A percentile compares a stretch with the other conserved stretches of the same genome.
Conservation (phyloP, 2,888 invertebrate genomes). For the Opisthograptis luteolata region DNA sequence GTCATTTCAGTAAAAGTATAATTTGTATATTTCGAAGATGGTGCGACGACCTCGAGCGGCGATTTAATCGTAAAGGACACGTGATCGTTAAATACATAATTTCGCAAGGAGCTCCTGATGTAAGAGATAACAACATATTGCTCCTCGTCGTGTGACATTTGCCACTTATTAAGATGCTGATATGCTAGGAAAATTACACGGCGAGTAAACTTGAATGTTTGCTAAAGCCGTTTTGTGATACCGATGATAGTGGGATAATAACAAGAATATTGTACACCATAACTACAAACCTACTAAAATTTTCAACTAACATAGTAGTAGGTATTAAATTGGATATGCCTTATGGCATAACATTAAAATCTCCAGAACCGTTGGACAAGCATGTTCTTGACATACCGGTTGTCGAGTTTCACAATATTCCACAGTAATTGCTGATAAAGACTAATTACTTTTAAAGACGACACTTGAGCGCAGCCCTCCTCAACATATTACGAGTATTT, state of each 20-base stretch:
- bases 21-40: constrained; percentile 42
- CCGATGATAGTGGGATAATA: constrained; percentile 10
- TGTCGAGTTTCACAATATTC: background rate
- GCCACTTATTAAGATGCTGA: constrained; percentile 16
- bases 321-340: constrained; percentile 2
- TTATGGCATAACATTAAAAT: background rate
- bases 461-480: background rate
- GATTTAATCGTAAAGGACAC: constrained; percentile 59
- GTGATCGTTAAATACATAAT: constrained; percentile 52
- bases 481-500: background rate
- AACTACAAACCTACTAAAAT: background rate
- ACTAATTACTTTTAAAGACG: background rate
- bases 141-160: constrained; percentile 22
- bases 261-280: background rate
- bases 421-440: background rate
- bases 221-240: constrained; percentile 7
- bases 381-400: background rate
- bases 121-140: constrained; percentile 29
- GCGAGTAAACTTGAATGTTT: background rate
- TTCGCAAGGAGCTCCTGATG: constrained; percentile 50
- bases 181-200: constrained; percentile 11
- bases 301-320: too few species aligned
- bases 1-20: constrained; percentile 7
- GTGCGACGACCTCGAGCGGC: constrained; percentile 53
- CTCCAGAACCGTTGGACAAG: background rate